Evolutionary conservation across 2,888 invertebrate genomes (phyloP).

Genomic region (Tricholauxania praeusta): DNA sequence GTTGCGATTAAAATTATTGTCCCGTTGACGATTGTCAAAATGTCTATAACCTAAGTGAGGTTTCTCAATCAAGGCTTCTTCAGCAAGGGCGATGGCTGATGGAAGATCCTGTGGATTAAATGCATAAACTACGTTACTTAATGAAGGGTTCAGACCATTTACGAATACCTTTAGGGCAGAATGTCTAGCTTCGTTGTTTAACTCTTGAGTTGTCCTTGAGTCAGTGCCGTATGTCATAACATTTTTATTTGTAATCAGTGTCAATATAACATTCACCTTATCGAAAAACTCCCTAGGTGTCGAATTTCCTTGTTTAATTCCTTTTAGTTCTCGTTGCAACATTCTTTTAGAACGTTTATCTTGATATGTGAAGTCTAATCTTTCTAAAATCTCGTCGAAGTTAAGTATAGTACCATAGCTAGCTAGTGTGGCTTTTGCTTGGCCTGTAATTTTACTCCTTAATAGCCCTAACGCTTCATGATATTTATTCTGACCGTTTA

Average conservation of each 20-base stretch:
- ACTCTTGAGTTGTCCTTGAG: not conserved
- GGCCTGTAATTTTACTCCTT: not conserved
- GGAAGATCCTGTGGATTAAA: not conserved
- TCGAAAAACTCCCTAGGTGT: not conserved
- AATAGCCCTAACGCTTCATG: not conserved
- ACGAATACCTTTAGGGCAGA: not conserved
- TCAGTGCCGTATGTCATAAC: conserved; percentile 2
- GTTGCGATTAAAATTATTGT: not conserved
- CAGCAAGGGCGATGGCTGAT: not conserved
- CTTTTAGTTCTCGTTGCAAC: not conserved
- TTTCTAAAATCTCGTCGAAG: conserved; percentile 2
- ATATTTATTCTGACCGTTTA: not conserved
- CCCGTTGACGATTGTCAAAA: not conserved
- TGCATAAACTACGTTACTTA: not conserved
- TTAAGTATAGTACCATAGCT: not conserved
- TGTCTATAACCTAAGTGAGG: not conserved
- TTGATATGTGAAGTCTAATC: not conserved
- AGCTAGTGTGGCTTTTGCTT: not conserved
- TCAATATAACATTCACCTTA: not conserved
- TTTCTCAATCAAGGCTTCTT: conserved; percentile 6
- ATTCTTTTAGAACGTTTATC: conserved; percentile 1
- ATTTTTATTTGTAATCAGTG: not conserved
- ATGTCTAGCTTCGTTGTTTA: not conserved
- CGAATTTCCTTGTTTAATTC: not conserved
- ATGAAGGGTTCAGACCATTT: not conserved